A percentile compares a stretch with the other conserved stretches of the same genome.
Conservation (phyloP, 2,113 vertebrate species). For the Trinectes maculatus region DNA sequence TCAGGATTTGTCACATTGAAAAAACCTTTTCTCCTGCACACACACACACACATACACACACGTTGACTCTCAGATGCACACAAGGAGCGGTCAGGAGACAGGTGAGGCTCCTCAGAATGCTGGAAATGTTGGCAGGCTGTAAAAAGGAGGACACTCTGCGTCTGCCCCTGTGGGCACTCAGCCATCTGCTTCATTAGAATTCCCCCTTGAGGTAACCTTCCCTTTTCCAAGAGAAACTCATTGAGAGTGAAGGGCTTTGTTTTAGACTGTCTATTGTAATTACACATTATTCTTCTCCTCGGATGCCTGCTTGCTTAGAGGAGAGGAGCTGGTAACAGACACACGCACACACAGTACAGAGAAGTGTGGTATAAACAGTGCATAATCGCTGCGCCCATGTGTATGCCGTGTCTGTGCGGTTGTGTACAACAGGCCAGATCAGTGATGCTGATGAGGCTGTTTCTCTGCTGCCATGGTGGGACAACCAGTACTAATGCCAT, state of each 20-base stretch:
- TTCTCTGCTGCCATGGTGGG: conserved; percentile 43
- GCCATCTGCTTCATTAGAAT: conserved; percentile 86
- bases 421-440: conserved; percentile 41
- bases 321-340: conserved; percentile 29
- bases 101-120: conserved; percentile 70
- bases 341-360: neutral
- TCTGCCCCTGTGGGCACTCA: conserved; percentile 76
- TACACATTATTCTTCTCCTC: conserved; percentile 74
- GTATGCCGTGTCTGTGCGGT: conserved; percentile 22
- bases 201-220: conserved; percentile 86
- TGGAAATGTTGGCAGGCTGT: conserved; percentile 72
- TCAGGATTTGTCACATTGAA: conserved; percentile 16
- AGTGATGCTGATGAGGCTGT: conserved; percentile 51
- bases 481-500: conserved; percentile 63
- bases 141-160: conserved; percentile 74
- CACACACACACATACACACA: conserved; percentile 16
- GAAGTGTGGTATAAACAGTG: neutral
- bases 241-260: conserved; percentile 82
- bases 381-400: conserved; percentile 22
- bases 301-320: conserved; percentile 59
- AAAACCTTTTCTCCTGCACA: conserved; percentile 3
- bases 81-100: conserved; percentile 61
- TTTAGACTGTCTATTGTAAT: conserved; percentile 83
- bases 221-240: conserved; percentile 72
- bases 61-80: conserved; percentile 32